A percentile compares a stretch with the other conserved stretches of the same genome.
Evolutionary conservation across 2,113 vertebrate genomes (phyloP).

Genomic region (Melanotaenia duboulayi): DNA sequence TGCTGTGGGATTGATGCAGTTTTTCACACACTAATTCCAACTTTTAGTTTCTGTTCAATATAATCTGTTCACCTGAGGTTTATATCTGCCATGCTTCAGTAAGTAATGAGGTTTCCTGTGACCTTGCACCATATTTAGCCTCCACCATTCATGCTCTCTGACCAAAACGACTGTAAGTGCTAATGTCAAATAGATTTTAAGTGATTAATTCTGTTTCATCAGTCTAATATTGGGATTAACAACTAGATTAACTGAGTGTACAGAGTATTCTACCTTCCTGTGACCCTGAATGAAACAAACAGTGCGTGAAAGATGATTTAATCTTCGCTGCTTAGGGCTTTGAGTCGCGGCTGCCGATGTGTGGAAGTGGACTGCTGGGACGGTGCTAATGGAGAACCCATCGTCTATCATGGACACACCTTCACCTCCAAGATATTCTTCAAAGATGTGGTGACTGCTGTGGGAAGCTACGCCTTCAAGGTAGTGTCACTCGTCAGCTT

Average conservation of each 20-base stretch:
- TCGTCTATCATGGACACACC: slow-evolving; percentile 95
- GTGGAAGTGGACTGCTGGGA: slow-evolving; percentile 98
- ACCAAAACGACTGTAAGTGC: not conserved
- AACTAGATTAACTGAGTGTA: not conserved
- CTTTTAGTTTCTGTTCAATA: too few species aligned
- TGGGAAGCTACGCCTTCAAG: slow-evolving; percentile 93
- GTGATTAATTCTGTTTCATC: slow-evolving; percentile 30
- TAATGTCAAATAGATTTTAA: slow-evolving; percentile 13
- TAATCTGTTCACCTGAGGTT: too few species aligned
- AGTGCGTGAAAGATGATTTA: not conserved
- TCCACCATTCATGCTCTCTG: slow-evolving; percentile 3
- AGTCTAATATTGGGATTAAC: not conserved
- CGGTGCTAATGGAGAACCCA: slow-evolving; percentile 90
- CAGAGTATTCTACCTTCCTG: not conserved
- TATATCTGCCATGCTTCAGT: not conserved
- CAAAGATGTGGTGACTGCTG: slow-evolving; percentile 88
- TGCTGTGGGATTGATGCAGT: too few species aligned
- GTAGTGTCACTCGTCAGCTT: slow-evolving; percentile 64
- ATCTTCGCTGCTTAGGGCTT: slow-evolving; percentile 71
- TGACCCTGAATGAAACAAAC: not conserved
- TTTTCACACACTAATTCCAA: too few species aligned
- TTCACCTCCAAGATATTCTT: slow-evolving; percentile 96
- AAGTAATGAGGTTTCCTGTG: slow-evolving; percentile 10
- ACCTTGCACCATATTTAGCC: slow-evolving; percentile 6
- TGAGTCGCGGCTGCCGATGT: slow-evolving; percentile 92